phyloP scores from a whole-genome alignment of 2,888 invertebrate species.

The Clanis bilineata region DNA sequence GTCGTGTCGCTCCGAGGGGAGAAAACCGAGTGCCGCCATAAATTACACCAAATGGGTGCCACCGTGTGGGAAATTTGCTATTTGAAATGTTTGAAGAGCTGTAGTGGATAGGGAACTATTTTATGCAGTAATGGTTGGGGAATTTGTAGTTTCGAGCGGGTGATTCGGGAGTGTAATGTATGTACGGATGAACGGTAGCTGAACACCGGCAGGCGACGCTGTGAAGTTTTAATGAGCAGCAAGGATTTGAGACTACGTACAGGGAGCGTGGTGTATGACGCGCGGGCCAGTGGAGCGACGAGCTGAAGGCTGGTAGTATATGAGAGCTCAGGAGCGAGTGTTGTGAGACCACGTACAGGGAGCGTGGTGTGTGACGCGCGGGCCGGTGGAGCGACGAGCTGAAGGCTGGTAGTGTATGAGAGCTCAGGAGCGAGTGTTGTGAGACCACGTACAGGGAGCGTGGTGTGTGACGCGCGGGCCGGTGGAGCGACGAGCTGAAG shows the following conservation, averaged over 20 bases:
- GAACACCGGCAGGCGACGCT: not conserved
- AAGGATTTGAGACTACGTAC: not conserved
- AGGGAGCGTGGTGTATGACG: not conserved
- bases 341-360: not conserved
- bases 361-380: not conserved
- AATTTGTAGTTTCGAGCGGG: not conserved
- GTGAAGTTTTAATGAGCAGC: not conserved
- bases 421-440: not conserved
- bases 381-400: not conserved
- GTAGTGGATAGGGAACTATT: conserved; percentile 8
- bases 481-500: not conserved
- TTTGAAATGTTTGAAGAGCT: conserved; percentile 18
- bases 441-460: not conserved
- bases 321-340: not conserved
- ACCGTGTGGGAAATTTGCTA: conserved; percentile 15
- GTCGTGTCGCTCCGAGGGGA: conserved; percentile 26
- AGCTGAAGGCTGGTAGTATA: not conserved
- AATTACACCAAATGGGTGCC: conserved; percentile 23
- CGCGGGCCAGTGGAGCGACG: too few relatives aligned
- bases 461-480: not conserved
- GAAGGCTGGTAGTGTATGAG: not conserved
- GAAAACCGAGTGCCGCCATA: conserved; percentile 23
- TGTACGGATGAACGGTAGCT: not conserved
- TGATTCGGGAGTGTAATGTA: not conserved
- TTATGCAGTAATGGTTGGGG: conserved; percentile 1